Percentiles rank a stretch among this genome's conserved stretches.
Evolutionary conservation across 2,797 vertebrate genomes (phyloP).

Genomic region (Coccyzus lansbergi): DNA sequence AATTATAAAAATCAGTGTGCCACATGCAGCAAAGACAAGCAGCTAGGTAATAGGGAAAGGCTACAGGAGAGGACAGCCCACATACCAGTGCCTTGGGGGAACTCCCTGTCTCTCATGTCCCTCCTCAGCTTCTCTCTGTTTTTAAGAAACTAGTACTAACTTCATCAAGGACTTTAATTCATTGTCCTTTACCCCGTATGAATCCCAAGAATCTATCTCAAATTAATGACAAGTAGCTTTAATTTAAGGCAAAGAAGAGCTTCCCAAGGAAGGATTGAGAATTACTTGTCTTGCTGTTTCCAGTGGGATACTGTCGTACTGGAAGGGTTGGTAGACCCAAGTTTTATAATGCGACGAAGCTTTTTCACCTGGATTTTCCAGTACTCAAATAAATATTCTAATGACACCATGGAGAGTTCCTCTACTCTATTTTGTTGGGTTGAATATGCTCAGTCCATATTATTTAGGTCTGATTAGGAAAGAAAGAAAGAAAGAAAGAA

Average conservation of each 20-base stretch:
- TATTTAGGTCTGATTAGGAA: rapidly evolving
- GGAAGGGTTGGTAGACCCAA: not conserved
- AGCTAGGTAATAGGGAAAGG: not conserved
- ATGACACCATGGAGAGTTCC: not conserved
- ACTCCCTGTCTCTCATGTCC: not conserved
- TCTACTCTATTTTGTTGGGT: not conserved
- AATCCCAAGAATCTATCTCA: not conserved
- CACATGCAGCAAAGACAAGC: not conserved
- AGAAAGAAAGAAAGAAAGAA: not conserved
- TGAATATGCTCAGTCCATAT: not conserved
- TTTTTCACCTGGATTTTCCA: not conserved
- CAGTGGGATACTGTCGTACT: not conserved
- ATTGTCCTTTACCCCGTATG: not conserved
- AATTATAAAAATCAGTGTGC: not conserved
- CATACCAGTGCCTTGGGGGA: not conserved
- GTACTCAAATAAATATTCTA: not conserved
- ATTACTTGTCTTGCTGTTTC: not conserved
- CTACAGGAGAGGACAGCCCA: not conserved
- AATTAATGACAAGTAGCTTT: not conserved
- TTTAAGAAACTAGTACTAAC: not conserved
- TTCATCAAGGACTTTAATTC: not conserved
- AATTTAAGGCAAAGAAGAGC: not conserved
- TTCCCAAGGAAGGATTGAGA: not conserved
- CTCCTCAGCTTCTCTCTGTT: not conserved
- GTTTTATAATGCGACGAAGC: not conserved